phyloP scores from a whole-genome alignment of 2,797 vertebrate species.

The Eospalax fontanierii region DNA sequence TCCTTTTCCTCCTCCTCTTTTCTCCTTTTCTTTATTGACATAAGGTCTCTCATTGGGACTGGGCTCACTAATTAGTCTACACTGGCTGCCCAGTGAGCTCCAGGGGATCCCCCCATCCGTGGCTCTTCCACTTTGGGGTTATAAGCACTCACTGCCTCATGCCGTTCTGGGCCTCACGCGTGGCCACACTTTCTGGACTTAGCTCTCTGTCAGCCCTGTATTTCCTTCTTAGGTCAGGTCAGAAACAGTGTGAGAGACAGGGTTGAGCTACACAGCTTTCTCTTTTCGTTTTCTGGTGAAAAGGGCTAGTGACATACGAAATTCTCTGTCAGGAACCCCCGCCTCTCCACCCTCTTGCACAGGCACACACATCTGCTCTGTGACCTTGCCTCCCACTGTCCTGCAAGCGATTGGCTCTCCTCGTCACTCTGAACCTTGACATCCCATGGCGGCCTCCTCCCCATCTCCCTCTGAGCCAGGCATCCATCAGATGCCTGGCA shows the following conservation, averaged over 20 bases:
- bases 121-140: not conserved
- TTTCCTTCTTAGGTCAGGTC: not conserved
- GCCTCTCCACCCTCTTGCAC: no score
- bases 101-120: not conserved
- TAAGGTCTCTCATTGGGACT: not conserved
- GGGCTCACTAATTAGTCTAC: not conserved
- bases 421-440: constrained; percentile 59
- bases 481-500: constrained; percentile 71
- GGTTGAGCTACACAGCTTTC: no score
- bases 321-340: not conserved
- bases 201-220: not conserved
- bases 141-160: not conserved
- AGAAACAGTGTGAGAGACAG: not conserved
- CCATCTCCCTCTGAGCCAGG: not conserved
- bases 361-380: not conserved
- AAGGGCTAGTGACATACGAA: no score
- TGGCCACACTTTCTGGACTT: not conserved
- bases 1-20: no score
- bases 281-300: no score
- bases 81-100: not conserved
- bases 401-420: not conserved
- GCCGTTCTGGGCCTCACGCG: not conserved
- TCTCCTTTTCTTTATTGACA: not conserved
- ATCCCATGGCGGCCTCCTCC: constrained; percentile 1
- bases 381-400: not conserved